Evolutionary conservation across 1,140 invertebrate species (phyloP).

Genomic region (Capitella teleta): DNA sequence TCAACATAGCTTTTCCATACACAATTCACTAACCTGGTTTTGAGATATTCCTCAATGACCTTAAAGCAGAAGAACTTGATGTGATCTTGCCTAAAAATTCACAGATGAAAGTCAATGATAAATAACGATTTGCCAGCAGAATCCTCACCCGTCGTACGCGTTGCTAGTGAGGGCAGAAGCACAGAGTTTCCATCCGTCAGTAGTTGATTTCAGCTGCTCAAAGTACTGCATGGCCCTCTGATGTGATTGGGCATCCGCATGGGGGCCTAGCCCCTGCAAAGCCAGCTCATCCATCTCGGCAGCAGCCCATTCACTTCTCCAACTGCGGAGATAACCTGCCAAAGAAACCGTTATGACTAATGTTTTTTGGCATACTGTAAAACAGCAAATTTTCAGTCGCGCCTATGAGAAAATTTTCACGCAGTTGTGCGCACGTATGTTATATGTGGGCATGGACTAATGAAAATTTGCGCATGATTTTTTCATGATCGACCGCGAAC

Average conservation of each 20-base stretch:
- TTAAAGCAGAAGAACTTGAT: slow-evolving; percentile 47
- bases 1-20: too few species aligned
- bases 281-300: slow-evolving; percentile 31
- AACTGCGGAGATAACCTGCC: too few species aligned
- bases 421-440: too few species aligned
- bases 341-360: too few species aligned
- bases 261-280: slow-evolving; percentile 25
- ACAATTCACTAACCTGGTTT: not conserved
- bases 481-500: too few species aligned
- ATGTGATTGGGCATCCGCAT: slow-evolving; percentile 18
- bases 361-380: too few species aligned
- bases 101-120: slow-evolving; percentile 5
- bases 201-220: slow-evolving; percentile 44
- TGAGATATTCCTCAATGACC: slow-evolving; percentile 44
- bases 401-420: too few species aligned
- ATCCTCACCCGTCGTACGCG: slow-evolving; percentile 25
- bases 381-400: too few species aligned
- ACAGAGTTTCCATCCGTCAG: slow-evolving; percentile 46
- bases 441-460: too few species aligned
- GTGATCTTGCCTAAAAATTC: slow-evolving; percentile 40
- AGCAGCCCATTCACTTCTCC: too few species aligned
- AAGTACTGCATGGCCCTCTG: slow-evolving; percentile 42
- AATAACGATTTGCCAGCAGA: not conserved
- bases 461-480: too few species aligned
- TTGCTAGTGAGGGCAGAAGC: slow-evolving; percentile 31